phyloP scores from a whole-genome alignment of 1,140 invertebrate species.

The Drosophila littoralis region DNA sequence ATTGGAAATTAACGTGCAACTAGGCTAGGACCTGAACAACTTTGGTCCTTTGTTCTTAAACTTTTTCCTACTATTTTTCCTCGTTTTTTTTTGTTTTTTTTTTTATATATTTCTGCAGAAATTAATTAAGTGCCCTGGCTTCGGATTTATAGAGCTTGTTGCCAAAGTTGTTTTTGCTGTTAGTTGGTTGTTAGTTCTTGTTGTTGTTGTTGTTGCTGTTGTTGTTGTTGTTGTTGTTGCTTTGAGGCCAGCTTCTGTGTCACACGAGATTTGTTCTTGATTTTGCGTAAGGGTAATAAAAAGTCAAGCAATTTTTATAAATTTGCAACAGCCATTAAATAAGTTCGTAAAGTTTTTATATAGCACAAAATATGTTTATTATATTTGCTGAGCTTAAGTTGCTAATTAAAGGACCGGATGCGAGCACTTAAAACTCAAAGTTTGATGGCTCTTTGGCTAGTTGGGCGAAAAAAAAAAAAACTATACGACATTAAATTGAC shows the following conservation, averaged over 20 bases:
- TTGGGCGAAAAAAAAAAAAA: not conserved
- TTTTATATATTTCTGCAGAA: conserved; percentile 53
- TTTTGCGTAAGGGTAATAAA: conserved; percentile 29
- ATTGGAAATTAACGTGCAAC: conserved; percentile 80
- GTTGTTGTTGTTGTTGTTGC: conserved; percentile 34
- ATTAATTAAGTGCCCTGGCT: conserved; percentile 75
- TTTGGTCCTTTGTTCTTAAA: conserved; percentile 78
- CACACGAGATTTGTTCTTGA: conserved; percentile 50
- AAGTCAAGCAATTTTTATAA: conserved; percentile 58
- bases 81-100: no score
- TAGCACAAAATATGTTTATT: conserved; percentile 32
- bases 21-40: conserved; percentile 60
- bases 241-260: conserved; percentile 45
- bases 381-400: conserved; percentile 49
- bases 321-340: conserved; percentile 64
- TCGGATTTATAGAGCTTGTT: conserved; percentile 76
- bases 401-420: conserved; percentile 68
- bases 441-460: conserved; percentile 25
- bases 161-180: conserved; percentile 60
- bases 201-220: conserved; percentile 35
- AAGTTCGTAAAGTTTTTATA: conserved; percentile 64
- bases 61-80: conserved; percentile 44
- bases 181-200: conserved; percentile 17
- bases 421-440: conserved; percentile 8
- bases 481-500: conserved; percentile 4